Percentiles rank a stretch among this genome's conserved stretches.
These are phyloP conservation scores for Brachyptera putata DNA, from an alignment of 2,888 invertebrate genomes.

Conservation along the genomic window DNA sequence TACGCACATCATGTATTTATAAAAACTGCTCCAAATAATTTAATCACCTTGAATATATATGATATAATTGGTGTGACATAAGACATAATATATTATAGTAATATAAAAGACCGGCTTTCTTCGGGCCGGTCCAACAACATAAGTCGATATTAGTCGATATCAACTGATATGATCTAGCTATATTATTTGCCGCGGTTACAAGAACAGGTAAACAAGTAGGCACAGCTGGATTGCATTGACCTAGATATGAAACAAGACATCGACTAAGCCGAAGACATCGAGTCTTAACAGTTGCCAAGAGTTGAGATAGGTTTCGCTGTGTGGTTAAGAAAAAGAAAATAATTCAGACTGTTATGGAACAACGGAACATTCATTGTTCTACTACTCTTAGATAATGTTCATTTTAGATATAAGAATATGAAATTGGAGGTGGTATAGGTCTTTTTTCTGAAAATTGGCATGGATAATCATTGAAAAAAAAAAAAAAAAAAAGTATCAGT, in stretches of 20 bases:
- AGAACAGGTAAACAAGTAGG: constrained; percentile 7
- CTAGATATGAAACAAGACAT: neutral
- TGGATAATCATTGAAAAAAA: no score
- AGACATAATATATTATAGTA: no score
- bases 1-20: neutral
- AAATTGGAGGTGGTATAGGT: no score
- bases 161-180: neutral
- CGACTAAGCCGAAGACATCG: neutral
- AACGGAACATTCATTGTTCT: no score
- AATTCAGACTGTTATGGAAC: no score
- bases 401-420: no score
- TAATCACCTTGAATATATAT: constrained; percentile 7
- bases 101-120: neutral
- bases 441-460: no score
- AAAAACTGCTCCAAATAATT: constrained; percentile 5
- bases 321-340: no score
- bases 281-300: neutral
- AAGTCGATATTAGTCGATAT: neutral
- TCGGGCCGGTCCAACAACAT: neutral
- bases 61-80: constrained; percentile 3
- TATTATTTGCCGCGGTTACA: constrained; percentile 1
- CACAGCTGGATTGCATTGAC: constrained; percentile 8
- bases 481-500: no score
- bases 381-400: no score
- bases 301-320: neutral